Conservation (phyloP, 1,140 invertebrate genomes). For the Rhyacophila brunnea region DNA sequence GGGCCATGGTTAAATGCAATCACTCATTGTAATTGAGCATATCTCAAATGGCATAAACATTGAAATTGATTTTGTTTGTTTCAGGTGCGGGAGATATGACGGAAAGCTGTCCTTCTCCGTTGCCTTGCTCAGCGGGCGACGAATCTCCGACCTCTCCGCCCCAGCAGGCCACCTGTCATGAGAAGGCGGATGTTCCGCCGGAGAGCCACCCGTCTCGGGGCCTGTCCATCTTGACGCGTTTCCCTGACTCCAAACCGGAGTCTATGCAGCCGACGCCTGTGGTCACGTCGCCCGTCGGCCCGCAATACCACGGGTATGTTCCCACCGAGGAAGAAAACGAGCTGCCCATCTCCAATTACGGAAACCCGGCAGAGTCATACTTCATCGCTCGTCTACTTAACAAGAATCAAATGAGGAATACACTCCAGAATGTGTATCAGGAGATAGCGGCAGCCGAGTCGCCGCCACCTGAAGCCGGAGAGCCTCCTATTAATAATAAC, state of each 20-base stretch:
- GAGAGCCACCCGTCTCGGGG: conserved; percentile 40
- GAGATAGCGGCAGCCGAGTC: conserved; percentile 35
- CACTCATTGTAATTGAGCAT: too few relatives aligned
- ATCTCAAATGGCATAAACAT: too few relatives aligned
- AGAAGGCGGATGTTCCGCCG: neutral
- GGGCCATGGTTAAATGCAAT: too few relatives aligned
- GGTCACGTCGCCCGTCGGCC: conserved; percentile 22
- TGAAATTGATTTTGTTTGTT: too few relatives aligned
- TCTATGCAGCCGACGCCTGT: conserved; percentile 40
- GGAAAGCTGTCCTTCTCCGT: neutral
- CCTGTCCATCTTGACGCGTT: conserved; percentile 47
- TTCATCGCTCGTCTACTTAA: conserved; percentile 49
- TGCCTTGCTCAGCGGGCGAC: neutral
- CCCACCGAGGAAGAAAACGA: conserved; percentile 33
- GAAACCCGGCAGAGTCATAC: conserved; percentile 51
- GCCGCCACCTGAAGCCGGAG: neutral
- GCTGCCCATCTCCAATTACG: conserved; percentile 46
- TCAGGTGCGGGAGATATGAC: neutral
- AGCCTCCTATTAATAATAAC: conserved; percentile 24
- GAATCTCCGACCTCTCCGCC: neutral
- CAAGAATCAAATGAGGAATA: conserved; percentile 45
- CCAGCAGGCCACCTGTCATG: neutral
- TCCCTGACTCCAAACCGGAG: conserved; percentile 41
- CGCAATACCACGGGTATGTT: conserved; percentile 13
- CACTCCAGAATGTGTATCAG: conserved; percentile 43